Base-by-base conservation (phyloP, 35 echinoderm and acorn worm species). In the Heliocidaris erythrogramma region DNA sequence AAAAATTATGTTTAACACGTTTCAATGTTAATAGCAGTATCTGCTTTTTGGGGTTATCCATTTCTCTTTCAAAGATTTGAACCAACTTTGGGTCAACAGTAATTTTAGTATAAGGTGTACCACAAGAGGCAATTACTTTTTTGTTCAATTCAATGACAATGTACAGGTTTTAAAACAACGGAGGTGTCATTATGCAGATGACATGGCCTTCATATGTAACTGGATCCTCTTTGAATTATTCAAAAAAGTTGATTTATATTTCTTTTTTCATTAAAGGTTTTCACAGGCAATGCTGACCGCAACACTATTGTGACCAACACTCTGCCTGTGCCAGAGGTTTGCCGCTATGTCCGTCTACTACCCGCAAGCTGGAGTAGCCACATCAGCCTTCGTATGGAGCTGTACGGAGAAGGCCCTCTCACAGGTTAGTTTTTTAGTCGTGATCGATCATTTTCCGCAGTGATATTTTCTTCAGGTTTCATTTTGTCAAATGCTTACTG, bases 361-460 rank as follows among this genome's bases (percentile, higher is more conserved):
- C 94, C 94, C 31, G 49, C 49, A 21, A 86, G 16, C 13, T 95
- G 94, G 94, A 30, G 61, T 56, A 48, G 94, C 30, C 94, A 90
- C 56, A 95, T 95, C 86, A 95, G 94, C 30, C 18, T 95, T 9
- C 50, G 94, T 32, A 89, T 95, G 85, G 94, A 95, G 48, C 94
- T 95, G 14, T 89, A 89, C 52, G 94, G 94, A 11, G 85, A 89
- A 32, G 49, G 94, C 29, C 91, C 91, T 30, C 31, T 92, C 48
- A 49, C 47, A 30, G 48, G 91, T 92, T 7, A 49, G 91, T 92
- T 48, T 59, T 59, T 13, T 59, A 89, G 85, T 86, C 21, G 10
- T 56, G 52, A 10, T 12, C 52, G 8, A 56, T 11, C 52, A 56
- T 56, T 56, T 56, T 9, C 1, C 13, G 2, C 52, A 56, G 52